These are phyloP conservation scores for Burhinus oedicnemus DNA, from an alignment of 2,113 vertebrate species.

Conservation along the genomic window DNA sequence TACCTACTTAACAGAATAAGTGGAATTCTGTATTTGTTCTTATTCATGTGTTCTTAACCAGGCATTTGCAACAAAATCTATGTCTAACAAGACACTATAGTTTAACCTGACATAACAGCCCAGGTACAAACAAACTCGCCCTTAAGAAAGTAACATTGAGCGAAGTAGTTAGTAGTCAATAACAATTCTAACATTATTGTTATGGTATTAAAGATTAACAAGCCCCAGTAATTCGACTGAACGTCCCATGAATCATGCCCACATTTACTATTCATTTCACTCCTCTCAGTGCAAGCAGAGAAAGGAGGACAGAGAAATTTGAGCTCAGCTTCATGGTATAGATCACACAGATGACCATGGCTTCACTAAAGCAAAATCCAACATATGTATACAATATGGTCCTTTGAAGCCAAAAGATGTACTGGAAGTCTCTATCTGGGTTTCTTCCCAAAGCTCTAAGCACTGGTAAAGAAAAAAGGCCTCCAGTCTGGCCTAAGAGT, in stretches of 20 bases:
- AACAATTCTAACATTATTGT: not conserved
- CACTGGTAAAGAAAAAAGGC: not conserved
- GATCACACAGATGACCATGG: not conserved
- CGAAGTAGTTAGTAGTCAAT: not conserved
- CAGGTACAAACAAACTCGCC: not conserved
- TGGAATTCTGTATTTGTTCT: not conserved
- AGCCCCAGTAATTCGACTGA: not conserved
- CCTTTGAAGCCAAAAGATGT: not conserved
- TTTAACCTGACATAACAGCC: not conserved
- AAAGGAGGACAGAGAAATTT: not conserved
- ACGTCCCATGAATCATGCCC: not conserved
- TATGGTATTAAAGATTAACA: not conserved
- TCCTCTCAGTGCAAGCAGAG: not conserved
- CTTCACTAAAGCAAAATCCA: not conserved
- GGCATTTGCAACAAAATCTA: not conserved
- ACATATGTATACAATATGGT: rapidly evolving
- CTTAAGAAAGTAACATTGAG: not conserved
- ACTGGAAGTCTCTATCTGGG: not conserved
- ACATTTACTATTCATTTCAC: not conserved
- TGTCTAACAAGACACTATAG: not conserved
- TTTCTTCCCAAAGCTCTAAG: not conserved
- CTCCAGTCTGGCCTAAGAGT: not conserved
- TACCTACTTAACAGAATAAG: not conserved
- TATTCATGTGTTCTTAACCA: not conserved
- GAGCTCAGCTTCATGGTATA: not conserved